A percentile compares a stretch with the other conserved stretches of the same genome.
Evolutionary conservation across 1,140 invertebrate species (phyloP).

Genomic region (Magallana ariakensis): DNA sequence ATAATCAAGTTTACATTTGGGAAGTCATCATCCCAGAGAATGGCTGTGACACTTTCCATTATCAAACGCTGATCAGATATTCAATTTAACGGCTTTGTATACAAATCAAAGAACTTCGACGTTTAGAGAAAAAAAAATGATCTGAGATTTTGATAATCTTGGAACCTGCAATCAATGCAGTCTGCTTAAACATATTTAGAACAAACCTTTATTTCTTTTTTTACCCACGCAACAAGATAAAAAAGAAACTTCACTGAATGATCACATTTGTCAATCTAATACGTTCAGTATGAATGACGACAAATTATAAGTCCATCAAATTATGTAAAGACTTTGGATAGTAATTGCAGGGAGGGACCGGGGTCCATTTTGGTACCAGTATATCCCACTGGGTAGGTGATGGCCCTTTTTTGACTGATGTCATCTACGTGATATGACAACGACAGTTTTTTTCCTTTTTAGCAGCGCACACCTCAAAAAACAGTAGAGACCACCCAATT

Average conservation of each 20-base stretch:
- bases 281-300: neutral
- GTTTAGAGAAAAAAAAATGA: neutral
- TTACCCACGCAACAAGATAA: neutral
- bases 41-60: slow-evolving; percentile 12
- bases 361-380: slow-evolving; percentile 5
- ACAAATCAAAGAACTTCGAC: slow-evolving; percentile 19
- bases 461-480: neutral
- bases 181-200: neutral
- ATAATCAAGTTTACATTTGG: slow-evolving; percentile 26
- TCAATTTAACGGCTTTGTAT: slow-evolving; percentile 7
- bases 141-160: neutral
- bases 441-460: neutral
- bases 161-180: slow-evolving; percentile 17
- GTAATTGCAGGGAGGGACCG: slow-evolving; percentile 25
- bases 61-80: neutral
- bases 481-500: slow-evolving; percentile 3
- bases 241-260: neutral
- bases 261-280: neutral
- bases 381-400: neutral
- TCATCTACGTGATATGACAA: slow-evolving; percentile 12
- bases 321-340: neutral
- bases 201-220: neutral
- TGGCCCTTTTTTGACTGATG: neutral
- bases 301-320: slow-evolving; percentile 11
- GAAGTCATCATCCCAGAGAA: neutral